Conservation (phyloP, 1,140 invertebrate species). For the Drosophila funebris region DNA sequence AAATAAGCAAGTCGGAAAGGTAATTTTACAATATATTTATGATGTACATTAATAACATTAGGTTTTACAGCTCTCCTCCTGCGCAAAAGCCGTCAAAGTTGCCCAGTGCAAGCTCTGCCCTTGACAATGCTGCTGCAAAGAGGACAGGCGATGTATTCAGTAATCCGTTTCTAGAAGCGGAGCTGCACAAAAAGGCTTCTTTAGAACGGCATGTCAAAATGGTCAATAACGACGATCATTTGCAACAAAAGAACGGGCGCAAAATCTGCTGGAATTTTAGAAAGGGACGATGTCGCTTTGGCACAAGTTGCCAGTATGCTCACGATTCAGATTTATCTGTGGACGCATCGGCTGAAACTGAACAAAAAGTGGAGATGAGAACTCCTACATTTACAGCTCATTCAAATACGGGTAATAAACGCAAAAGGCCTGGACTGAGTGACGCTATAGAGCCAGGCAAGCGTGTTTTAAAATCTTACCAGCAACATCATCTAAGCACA, state of each 20-base stretch:
- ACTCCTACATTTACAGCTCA: neutral
- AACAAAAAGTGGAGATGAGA: constrained; percentile 2
- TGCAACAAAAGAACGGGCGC: constrained; percentile 92
- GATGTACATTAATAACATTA: neutral
- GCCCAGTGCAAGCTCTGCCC: constrained; percentile 63
- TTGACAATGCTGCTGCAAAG: constrained; percentile 52
- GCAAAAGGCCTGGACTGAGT: constrained; percentile 91
- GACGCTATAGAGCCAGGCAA: constrained; percentile 92
- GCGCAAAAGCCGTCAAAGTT: constrained; percentile 31
- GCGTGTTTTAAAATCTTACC: constrained; percentile 91
- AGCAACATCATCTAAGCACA: constrained; percentile 30
- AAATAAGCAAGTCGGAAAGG: constrained; percentile 7
- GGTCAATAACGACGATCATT: constrained; percentile 89
- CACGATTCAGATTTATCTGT: constrained; percentile 92
- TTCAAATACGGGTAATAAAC: constrained; percentile 81
- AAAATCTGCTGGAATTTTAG: constrained; percentile 97
- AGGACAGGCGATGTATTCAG: constrained; percentile 88
- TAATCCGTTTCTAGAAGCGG: constrained; percentile 95
- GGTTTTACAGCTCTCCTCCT: constrained; percentile 10
- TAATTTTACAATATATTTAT: neutral
- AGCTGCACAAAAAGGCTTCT: constrained; percentile 93
- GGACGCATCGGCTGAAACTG: constrained; percentile 61
- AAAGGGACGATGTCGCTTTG: constrained; percentile 95
- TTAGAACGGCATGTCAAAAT: constrained; percentile 97
- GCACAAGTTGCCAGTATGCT: constrained; percentile 95